These are phyloP conservation scores for Dryococelus australis DNA, from an alignment of 2,888 invertebrate species.

Conservation along the genomic window DNA sequence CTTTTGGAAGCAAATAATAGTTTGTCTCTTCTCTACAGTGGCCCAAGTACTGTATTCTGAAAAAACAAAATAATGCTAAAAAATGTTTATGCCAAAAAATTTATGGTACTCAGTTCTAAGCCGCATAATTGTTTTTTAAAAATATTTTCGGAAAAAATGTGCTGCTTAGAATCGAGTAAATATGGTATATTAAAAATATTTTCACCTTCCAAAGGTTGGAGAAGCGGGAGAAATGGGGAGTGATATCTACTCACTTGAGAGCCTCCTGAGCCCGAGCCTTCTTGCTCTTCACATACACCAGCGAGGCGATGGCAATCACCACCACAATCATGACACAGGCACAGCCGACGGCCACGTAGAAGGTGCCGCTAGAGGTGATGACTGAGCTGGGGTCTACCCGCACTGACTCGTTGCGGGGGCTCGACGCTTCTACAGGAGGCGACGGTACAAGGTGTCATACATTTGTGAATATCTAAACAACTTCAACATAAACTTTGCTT, in stretches of 20 bases:
- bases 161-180: too few relatives aligned
- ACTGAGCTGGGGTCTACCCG: slow-evolving; percentile 72
- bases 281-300: slow-evolving; percentile 70
- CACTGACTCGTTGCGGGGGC: slow-evolving; percentile 76
- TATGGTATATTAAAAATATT: too few relatives aligned
- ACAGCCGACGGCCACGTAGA: slow-evolving; percentile 84
- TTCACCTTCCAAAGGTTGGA: background rate
- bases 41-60: background rate
- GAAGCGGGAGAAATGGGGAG: background rate
- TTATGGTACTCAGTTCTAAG: too few relatives aligned
- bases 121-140: too few relatives aligned
- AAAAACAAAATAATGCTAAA: background rate
- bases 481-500: too few relatives aligned
- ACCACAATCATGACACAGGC: slow-evolving; percentile 75
- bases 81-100: too few relatives aligned
- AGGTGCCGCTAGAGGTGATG: slow-evolving; percentile 70
- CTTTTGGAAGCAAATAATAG: too few relatives aligned
- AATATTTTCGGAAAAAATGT: too few relatives aligned
- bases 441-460: too few relatives aligned
- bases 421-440: slow-evolving; percentile 57
- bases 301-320: slow-evolving; percentile 73
- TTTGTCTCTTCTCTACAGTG: too few relatives aligned
- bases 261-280: slow-evolving; percentile 74
- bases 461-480: too few relatives aligned
- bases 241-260: slow-evolving; percentile 64